Conservation (phyloP, 2,797 vertebrate genomes). For the Hydrocynus forskahlii region DNA sequence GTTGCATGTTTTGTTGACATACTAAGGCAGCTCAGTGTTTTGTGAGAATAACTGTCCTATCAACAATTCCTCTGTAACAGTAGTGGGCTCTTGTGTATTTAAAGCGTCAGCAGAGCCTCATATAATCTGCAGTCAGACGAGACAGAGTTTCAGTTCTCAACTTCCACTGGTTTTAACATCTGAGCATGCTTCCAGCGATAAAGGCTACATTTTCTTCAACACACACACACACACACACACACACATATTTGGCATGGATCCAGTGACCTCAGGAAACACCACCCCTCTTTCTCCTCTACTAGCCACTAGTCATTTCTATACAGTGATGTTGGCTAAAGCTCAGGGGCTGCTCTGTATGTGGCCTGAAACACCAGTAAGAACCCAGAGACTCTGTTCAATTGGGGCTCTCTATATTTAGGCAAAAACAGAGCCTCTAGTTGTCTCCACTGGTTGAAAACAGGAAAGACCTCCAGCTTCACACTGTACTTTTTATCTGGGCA, state of each 20-base stretch:
- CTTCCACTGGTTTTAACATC: constrained; percentile 45
- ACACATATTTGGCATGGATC: constrained; percentile 52
- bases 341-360: constrained; percentile 65
- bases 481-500: neutral
- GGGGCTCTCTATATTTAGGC: constrained; percentile 58
- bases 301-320: constrained; percentile 39
- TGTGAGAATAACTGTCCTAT: neutral
- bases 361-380: constrained; percentile 58
- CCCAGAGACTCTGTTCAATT: constrained; percentile 61
- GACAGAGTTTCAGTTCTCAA: constrained; percentile 34
- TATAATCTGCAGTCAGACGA: constrained; percentile 3
- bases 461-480: constrained; percentile 39
- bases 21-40: constrained; percentile 1
- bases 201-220: constrained; percentile 23
- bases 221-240: constrained; percentile 54
- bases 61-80: neutral
- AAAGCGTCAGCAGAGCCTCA: neutral
- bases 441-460: constrained; percentile 39
- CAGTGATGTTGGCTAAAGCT: constrained; percentile 60
- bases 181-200: constrained; percentile 18
- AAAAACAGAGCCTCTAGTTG: constrained; percentile 52
- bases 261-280: constrained; percentile 63
- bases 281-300: constrained; percentile 43
- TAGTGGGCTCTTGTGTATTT: constrained; percentile 2
- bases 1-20: neutral